phyloP scores from a whole-genome alignment of 2,888 invertebrate genomes.

The Eupeodes latifasciatus region DNA sequence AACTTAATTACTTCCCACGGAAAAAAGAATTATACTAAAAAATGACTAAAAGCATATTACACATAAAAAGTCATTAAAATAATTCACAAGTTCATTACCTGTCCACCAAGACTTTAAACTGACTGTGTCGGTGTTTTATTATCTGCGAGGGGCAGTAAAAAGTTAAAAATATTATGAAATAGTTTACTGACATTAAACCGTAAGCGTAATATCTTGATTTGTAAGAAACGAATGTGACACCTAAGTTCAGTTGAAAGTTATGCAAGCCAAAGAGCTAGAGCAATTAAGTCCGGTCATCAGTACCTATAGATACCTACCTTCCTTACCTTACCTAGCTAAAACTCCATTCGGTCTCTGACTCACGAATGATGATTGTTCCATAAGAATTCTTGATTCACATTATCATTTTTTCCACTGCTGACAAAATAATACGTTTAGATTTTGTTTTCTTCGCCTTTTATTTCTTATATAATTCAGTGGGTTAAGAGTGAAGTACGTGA shows the following conservation, averaged over 20 bases:
- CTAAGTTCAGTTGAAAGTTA: conserved; percentile 22
- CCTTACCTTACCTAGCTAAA: too few species aligned
- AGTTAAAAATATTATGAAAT: conserved; percentile 38
- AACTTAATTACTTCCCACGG: conserved; percentile 28
- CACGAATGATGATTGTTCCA: not conserved
- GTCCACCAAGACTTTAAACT: not conserved
- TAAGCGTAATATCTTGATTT: not conserved
- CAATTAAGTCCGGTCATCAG: conserved; percentile 6
- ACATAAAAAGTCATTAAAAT: not conserved
- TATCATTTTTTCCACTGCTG: not conserved
- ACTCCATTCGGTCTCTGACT: not conserved
- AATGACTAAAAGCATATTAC: not conserved
- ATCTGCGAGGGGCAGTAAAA: conserved; percentile 13
- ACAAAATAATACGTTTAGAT: not conserved
- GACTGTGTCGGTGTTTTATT: not conserved
- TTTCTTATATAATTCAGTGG: conserved; percentile 64
- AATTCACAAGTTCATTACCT: conserved; percentile 33
- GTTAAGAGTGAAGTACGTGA: conserved; percentile 67
- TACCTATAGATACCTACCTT: not conserved
- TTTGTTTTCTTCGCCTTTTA: not conserved
- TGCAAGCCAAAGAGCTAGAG: not conserved
- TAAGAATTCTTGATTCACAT: not conserved
- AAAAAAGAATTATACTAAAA: not conserved
- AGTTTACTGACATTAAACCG: conserved; percentile 28
- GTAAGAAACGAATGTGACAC: conserved; percentile 10